These are phyloP conservation scores for Julus scanicus DNA, from an alignment of 2,888 invertebrate species.

Conservation along the genomic window DNA sequence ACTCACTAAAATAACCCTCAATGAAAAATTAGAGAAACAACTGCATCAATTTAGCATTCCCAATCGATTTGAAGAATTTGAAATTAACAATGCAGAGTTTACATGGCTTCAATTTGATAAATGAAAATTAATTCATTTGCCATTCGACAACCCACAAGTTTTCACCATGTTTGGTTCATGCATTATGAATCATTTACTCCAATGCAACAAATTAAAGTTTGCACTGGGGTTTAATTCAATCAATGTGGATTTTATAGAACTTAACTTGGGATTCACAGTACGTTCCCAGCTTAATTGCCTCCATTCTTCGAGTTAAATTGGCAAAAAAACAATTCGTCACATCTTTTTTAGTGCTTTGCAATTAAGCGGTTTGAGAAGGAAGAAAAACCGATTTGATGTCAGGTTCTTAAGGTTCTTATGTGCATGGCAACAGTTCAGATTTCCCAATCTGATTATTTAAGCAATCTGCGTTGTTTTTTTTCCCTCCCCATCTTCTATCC, in stretches of 20 bases:
- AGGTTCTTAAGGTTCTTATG: not conserved
- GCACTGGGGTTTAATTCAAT: not conserved
- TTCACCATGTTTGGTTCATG: not conserved
- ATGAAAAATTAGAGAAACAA: too few relatives aligned
- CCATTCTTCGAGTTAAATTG: not conserved
- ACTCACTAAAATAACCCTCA: too few relatives aligned
- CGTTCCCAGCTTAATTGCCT: not conserved
- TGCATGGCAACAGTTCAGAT: conserved; percentile 11
- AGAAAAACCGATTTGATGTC: conserved; percentile 11
- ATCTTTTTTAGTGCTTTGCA: not conserved
- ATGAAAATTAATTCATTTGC: not conserved
- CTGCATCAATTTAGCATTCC: too few relatives aligned
- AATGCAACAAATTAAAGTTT: not conserved
- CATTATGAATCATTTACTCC: too few relatives aligned
- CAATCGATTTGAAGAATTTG: too few relatives aligned
- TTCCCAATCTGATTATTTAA: conserved; percentile 11
- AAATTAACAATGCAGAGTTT: too few relatives aligned
- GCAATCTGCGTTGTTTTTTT: not conserved
- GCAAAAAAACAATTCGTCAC: conserved; percentile 2
- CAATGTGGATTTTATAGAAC: not conserved
- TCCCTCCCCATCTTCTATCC: not conserved
- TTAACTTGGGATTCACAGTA: not conserved
- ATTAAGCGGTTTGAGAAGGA: not conserved
- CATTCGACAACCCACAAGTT: not conserved
- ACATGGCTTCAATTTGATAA: too few relatives aligned